These are phyloP conservation scores for Radopholus similis DNA, from an alignment of 1,140 invertebrate species.

Conservation along the genomic window DNA sequence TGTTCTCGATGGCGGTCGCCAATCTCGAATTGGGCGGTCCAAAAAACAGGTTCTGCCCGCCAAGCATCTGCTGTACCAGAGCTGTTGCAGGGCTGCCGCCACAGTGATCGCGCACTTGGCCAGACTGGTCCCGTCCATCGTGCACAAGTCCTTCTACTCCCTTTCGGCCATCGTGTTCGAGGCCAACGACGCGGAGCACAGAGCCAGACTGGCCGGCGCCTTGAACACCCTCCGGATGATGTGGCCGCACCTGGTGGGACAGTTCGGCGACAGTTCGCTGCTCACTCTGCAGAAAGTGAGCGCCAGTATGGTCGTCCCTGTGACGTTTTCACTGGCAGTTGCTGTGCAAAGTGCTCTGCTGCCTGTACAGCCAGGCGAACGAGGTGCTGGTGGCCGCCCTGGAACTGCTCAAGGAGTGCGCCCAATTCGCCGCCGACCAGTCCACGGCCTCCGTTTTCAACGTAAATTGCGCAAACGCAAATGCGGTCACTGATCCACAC, in stretches of 20 bases:
- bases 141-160: conserved; percentile 30
- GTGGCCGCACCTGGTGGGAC: conserved; percentile 21
- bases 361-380: conserved; percentile 21
- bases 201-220: conserved; percentile 11
- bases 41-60: not conserved
- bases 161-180: conserved; percentile 8
- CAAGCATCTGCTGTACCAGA: not conserved
- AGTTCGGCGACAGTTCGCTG: conserved; percentile 8
- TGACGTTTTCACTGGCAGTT: conserved; percentile 10
- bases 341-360: conserved; percentile 25
- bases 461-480: not conserved
- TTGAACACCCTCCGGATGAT: conserved; percentile 25
- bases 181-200: conserved; percentile 23
- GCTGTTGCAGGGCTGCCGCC: conserved; percentile 13
- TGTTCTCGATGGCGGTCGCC: conserved; percentile 15
- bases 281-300: conserved; percentile 17
- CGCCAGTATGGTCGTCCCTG: too few species aligned
- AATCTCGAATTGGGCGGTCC: conserved; percentile 16
- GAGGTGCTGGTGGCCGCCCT: conserved; percentile 25
- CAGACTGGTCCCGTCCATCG: conserved; percentile 25
- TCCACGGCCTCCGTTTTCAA: not conserved
- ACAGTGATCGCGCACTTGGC: conserved; percentile 20
- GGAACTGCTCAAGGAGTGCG: conserved; percentile 16
- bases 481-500: too few species aligned
- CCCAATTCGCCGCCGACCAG: not conserved